A percentile compares a stretch with the other conserved stretches of the same genome.
Conservation (phyloP, 2,888 invertebrate species). For the Lamellibrachia columna region DNA sequence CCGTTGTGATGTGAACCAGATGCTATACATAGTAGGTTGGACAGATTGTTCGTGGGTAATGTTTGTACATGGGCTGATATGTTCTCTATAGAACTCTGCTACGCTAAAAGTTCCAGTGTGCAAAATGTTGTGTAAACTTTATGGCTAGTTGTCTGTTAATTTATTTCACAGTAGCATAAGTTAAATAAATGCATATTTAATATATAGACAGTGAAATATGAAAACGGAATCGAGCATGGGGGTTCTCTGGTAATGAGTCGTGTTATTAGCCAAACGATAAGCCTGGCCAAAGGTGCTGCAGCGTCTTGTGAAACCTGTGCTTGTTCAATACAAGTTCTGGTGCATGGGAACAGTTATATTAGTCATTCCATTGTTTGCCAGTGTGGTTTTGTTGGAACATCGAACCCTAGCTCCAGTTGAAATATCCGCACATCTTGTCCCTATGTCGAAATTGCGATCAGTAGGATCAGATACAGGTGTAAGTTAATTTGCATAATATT, state of each 20-base stretch:
- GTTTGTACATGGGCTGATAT: constrained; percentile 17
- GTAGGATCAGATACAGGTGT: not conserved
- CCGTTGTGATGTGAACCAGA: not conserved
- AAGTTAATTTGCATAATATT: not conserved
- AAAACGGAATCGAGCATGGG: not conserved
- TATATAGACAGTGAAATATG: not conserved
- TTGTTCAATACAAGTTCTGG: not conserved
- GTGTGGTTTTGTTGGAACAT: not conserved
- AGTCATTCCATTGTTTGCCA: constrained; percentile 10
- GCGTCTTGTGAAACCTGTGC: not conserved
- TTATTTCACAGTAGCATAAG: constrained; percentile 18
- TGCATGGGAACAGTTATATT: not conserved
- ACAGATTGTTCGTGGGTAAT: not conserved
- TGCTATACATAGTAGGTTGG: not conserved
- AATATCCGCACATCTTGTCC: not conserved
- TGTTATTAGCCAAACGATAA: not conserved
- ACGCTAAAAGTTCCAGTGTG: not conserved
- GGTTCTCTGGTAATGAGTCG: not conserved
- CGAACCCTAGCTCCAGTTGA: not conserved
- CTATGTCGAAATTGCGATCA: not conserved
- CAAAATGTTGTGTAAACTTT: not conserved
- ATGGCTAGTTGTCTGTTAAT: not conserved
- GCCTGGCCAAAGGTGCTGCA: not conserved
- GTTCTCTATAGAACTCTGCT: not conserved
- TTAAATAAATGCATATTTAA: not conserved